Base-by-base conservation (phyloP, 2,113 vertebrate species). In the Tyto alba region DNA sequence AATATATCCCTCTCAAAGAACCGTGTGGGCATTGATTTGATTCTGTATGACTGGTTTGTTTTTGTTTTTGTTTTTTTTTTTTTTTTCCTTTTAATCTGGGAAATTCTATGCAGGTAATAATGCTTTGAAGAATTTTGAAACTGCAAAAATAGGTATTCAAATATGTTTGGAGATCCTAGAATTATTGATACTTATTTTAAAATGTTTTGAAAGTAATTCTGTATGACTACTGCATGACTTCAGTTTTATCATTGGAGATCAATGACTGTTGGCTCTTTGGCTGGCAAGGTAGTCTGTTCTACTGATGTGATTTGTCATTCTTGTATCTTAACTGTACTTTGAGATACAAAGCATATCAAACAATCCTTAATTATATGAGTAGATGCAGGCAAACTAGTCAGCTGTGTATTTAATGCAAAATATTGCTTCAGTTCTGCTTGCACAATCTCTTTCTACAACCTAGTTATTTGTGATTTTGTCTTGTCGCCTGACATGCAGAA, bases 341-440 rank as follows among this genome's bases (percentile, higher is more conserved):
- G 72, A 94, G 72, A 95, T 80, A 87, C 79, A 81, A 77, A 63
- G 71, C 53, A 73, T 90, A 94, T 92, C 79, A 96, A 93, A 74
- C 26, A 71, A 74, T 67, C 59, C 25, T 89, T 95, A 94, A 96
- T 95, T 94, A 90, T n/a, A 88, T 8, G 12, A 69, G 34, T 32
- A 89, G 66, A 53, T 74, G 69, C 47, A 86, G 75, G 55, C 41
- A 84, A 95, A 84, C 69, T 55, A 73, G 88, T 95, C 95, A 95
- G 66, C 56, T 92, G 45, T 85, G 73, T 86, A 81, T 94, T 96
- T 92, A 92, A 91, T 89, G 85, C 56, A 93, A 93, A 87, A 73
- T 32, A 66, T 66, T 91, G 40, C 87, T 79, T 93, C 85, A 79
- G 47, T 82, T 79, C 67, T 92, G 56, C 55, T 96, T 97, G 82